phyloP scores from a whole-genome alignment of 2,113 vertebrate genomes.

The Hymenochirus boettgeri region DNA sequence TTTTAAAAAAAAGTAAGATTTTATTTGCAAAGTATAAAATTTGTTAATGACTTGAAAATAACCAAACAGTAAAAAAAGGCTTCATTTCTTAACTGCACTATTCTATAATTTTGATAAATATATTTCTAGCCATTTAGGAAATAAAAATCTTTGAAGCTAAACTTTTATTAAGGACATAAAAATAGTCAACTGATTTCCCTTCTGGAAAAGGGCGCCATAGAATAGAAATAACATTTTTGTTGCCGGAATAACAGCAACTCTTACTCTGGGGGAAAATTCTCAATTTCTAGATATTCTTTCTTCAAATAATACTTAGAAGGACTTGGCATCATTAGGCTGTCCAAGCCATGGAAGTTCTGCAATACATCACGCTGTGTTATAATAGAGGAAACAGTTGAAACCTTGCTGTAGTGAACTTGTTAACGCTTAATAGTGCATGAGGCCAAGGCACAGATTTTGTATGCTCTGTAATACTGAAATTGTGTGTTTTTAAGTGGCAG shows the following conservation, averaged over 20 bases:
- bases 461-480: no score
- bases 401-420: background rate
- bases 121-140: no score
- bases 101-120: no score
- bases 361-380: background rate
- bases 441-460: no score
- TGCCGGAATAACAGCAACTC: background rate
- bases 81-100: no score
- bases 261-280: background rate
- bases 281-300: background rate
- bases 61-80: background rate
- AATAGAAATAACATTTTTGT: background rate
- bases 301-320: background rate
- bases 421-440: background rate
- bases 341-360: background rate
- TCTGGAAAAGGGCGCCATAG: background rate
- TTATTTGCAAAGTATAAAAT: background rate
- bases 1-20: no score
- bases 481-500: no score
- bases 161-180: background rate
- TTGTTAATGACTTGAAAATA: background rate
- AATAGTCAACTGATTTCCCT: background rate
- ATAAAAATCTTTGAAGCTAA: background rate
- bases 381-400: background rate
- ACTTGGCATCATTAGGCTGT: constrained; percentile 1